A percentile compares a stretch with the other conserved stretches of the same genome.
These are phyloP conservation scores for Habrosyne pyritoides DNA, from an alignment of 2,888 invertebrate genomes.

Conservation along the genomic window DNA sequence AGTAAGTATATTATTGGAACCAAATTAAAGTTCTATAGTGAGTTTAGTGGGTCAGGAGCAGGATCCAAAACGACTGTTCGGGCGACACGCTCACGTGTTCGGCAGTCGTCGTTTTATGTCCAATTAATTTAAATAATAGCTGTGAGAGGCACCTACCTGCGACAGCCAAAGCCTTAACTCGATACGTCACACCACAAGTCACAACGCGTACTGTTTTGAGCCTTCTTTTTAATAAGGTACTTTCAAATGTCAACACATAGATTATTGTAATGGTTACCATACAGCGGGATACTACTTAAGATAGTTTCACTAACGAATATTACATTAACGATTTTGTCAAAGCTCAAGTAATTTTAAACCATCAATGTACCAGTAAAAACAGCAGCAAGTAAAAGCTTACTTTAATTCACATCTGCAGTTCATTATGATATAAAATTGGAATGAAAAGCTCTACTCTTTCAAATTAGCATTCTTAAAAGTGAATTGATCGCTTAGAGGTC, in stretches of 20 bases:
- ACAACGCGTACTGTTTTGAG: not conserved
- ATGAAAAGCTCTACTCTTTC: constrained; percentile 66
- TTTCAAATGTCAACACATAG: not conserved
- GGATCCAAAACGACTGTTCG: constrained; percentile 52
- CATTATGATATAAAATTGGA: constrained; percentile 51
- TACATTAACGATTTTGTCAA: not conserved
- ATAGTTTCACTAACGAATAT: not conserved
- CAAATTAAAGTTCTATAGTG: too few species aligned
- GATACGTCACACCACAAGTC: not conserved
- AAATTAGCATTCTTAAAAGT: constrained; percentile 77
- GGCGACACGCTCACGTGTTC: constrained; percentile 66
- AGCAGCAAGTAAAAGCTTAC: constrained; percentile 18
- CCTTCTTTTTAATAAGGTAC: not conserved
- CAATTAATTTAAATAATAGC: constrained; percentile 82
- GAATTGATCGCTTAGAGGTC: constrained; percentile 72
- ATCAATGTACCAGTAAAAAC: not conserved
- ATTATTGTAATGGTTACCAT: not conserved
- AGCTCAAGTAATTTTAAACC: not conserved
- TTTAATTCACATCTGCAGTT: constrained; percentile 54
- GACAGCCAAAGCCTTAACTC: constrained; percentile 11
- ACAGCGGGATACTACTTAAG: not conserved
- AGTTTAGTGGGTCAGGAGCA: constrained; percentile 44
- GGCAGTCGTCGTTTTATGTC: constrained; percentile 72
- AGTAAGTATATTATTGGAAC: too few species aligned
- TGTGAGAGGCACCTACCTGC: constrained; percentile 71